phyloP scores from a whole-genome alignment of 1,140 invertebrate genomes.

The Choristoneura fumiferana region DNA sequence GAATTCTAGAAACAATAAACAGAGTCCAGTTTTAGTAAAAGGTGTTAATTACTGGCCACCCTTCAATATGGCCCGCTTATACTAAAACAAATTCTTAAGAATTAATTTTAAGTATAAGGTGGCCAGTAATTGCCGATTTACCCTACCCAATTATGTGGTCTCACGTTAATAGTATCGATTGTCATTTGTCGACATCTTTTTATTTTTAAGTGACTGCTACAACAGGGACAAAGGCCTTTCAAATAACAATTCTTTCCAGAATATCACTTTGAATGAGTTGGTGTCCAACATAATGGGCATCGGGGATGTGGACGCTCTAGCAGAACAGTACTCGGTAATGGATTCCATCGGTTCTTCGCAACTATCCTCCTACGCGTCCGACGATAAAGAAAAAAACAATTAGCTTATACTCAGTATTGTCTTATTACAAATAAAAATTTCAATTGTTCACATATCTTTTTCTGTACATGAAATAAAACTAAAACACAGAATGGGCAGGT shows the following conservation, averaged over 20 bases:
- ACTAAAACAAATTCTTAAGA: too few relatives aligned
- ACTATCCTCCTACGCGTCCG: conserved; percentile 29
- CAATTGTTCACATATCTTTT: conserved; percentile 3
- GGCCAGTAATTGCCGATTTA: too few relatives aligned
- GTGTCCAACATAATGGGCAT: conserved; percentile 52
- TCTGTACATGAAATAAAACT: conserved; percentile 9
- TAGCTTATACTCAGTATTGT: conserved; percentile 21
- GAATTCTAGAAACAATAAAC: too few relatives aligned
- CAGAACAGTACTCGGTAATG: conserved; percentile 38
- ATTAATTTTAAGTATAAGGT: too few relatives aligned
- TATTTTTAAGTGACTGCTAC: too few relatives aligned
- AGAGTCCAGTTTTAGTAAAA: too few relatives aligned
- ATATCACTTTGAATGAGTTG: conserved; percentile 48
- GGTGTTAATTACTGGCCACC: too few relatives aligned
- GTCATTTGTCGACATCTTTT: too few relatives aligned
- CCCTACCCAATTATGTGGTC: too few relatives aligned
- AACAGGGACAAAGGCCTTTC: background rate
- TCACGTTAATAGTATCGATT: too few relatives aligned
- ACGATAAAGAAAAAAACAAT: conserved; percentile 25
- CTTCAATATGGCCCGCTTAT: too few relatives aligned
- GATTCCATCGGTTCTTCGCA: conserved; percentile 38
- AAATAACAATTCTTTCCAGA: conserved; percentile 32
- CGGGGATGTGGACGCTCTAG: conserved; percentile 44
- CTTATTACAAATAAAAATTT: conserved; percentile 17
- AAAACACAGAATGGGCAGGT: background rate